Evolutionary conservation across 1,140 invertebrate species (phyloP), one percentile per base, ranked within the genome.

Genomic region (Asobara japonica): DNA sequence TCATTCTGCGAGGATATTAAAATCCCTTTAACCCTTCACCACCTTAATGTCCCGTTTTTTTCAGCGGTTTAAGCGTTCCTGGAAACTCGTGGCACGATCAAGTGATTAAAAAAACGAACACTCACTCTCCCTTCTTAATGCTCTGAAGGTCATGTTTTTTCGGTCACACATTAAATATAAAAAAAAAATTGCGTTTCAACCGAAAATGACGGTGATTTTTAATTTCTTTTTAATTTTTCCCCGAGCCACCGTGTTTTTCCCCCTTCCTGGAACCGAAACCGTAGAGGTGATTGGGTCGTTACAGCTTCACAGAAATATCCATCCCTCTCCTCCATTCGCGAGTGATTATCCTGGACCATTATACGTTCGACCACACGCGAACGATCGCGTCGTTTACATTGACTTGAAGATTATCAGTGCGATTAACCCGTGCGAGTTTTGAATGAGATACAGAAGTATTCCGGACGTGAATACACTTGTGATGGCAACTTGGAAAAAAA

Each of bases 101-200:
- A 31, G 48, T 56, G 29, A 68, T 36, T 36, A 45, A 68, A 65
- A 36, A 73, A 69, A 66, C 78, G 76, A 77, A 62, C 76, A 60
- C 78, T 80, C 74, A 65, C 74, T 74, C 60, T 77, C 75, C 70
- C 56, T 74, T 20, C 60, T 77, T 77, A 75, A 82, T 80, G 65
- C 74, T 62, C 65, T 48, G 79, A 82, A 82, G 81, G 82, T 78
- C 79, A 73, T 66, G 56, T 71, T 70, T 66, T 74, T 74, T 77
- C 67, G 78, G 75, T 74, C 76, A 61, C 73, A 78, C 74, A 11
- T 74, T 7, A 70, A 67, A 60, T 75, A n/a, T 56, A 36, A 51
- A 73, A 78, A 69, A 77, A 79, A 62, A 79, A 22, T 56, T 10
- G 10, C 20, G 25, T 22, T 10, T 27, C 45, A 27, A 18, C 22